Conservation (phyloP, 2,113 vertebrate species). For the Diphyllodes magnificus region DNA sequence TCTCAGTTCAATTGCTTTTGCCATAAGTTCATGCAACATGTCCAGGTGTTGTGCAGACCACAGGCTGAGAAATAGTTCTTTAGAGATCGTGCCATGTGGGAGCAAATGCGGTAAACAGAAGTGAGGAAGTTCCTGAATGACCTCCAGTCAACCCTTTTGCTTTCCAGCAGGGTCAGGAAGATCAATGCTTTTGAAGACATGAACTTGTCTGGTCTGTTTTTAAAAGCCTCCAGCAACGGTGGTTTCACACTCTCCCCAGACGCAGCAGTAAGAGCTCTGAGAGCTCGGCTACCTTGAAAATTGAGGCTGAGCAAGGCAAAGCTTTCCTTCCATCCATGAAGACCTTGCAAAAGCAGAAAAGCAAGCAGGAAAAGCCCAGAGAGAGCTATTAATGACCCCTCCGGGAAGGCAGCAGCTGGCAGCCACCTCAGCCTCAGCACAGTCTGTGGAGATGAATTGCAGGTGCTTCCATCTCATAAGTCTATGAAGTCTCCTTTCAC, state of each 20-base stretch:
- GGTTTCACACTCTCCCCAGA: not conserved
- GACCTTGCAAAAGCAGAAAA: not conserved
- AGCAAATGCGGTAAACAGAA: not conserved
- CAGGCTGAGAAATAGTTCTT: not conserved
- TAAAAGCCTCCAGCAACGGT: not conserved
- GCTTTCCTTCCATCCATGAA: not conserved
- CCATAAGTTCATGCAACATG: not conserved
- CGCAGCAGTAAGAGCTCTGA: not conserved
- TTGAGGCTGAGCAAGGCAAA: not conserved
- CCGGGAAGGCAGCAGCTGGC: not conserved
- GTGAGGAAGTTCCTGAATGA: not conserved
- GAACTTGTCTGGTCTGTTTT: not conserved
- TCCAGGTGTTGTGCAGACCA: not conserved
- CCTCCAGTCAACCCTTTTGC: not conserved
- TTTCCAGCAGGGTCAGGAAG: not conserved
- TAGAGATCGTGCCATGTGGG: not conserved
- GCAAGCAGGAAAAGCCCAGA: not conserved
- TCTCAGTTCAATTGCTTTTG: not conserved
- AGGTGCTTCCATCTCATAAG: not conserved
- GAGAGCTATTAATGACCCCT: not conserved
- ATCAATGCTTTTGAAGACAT: not conserved
- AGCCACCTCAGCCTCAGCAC: not conserved
- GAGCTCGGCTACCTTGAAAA: not conserved
- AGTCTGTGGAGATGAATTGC: slow-evolving; percentile 27
- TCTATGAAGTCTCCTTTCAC: slow-evolving; percentile 35